Evolutionary conservation across 2,113 vertebrate genomes (phyloP), one percentile per base, ranked within the genome.

Genomic region (Muscicapa adusta): DNA sequence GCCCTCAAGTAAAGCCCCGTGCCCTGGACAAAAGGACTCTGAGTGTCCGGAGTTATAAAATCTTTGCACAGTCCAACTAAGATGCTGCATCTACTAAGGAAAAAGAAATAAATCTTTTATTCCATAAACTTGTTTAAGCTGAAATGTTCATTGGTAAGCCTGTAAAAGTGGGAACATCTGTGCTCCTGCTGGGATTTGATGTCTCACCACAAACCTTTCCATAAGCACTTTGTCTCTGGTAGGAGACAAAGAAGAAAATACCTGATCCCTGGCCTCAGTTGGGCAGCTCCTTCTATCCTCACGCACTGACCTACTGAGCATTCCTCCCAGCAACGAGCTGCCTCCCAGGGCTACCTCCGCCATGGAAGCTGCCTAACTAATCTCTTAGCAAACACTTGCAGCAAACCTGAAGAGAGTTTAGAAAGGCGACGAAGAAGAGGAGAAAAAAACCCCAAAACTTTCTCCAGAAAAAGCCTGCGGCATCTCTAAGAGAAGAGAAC

Each of bases 311-410:
- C 97, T 95, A 98, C 75, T 68, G 96, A 70, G 97, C 97, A 99
- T 99, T 99, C 98, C 98, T 98, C 96, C 81, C 81, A 93, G 96
- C 96, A 91, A 85, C 75, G 79, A 94, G 98, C 98, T 97, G 97
- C 98, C 97, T 98, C 98, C 98, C 98, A 98, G 98, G 98, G 97
- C 98, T 99, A 99, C 99, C 97, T 98, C 97, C 71, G 43, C 97
- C 96, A 97, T 97, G 97, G 96, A 97, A 98, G 97, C 97, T 97
- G 91, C 80, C 97, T 97, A 97, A 97, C 98, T 99, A 99, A 99
- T 99, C 98, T 98, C 98, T 98, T 88, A 97, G 98, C 98, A 98
- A 99, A 98, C 97, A 98, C 97, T 98, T 97, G 97, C 98, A 98
- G 97, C 97, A 98, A 98, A 98, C 98, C 98, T 98, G 98, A 97